phyloP scores from a whole-genome alignment of 2,888 invertebrate species.

The Nezara viridula region DNA sequence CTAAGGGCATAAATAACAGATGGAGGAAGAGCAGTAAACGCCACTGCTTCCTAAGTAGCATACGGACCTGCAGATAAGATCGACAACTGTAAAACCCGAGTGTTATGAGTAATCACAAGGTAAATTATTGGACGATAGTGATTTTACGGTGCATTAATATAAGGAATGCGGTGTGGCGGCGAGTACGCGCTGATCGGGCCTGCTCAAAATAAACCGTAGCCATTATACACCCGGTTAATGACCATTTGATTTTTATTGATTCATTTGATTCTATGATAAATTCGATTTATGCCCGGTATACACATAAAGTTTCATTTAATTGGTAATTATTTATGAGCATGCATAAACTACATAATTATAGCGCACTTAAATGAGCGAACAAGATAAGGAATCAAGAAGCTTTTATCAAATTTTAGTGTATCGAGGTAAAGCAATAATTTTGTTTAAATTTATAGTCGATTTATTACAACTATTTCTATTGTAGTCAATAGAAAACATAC shows the following conservation, averaged over 20 bases:
- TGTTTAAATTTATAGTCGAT: background rate
- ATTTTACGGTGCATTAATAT: constrained; percentile 29
- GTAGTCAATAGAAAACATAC: too few relatives aligned
- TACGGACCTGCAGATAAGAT: background rate
- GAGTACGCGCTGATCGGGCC: background rate
- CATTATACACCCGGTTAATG: background rate
- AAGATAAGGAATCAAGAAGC: background rate
- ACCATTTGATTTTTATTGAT: background rate
- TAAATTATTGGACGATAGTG: background rate
- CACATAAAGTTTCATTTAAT: background rate
- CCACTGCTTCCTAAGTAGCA: constrained; percentile 9
- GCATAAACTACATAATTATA: background rate
- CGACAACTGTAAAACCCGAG: constrained; percentile 1
- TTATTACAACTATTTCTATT: background rate
- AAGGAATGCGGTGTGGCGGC: background rate
- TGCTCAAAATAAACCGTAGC: background rate
- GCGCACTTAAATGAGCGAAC: background rate
- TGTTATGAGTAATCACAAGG: background rate
- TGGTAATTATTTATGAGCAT: background rate
- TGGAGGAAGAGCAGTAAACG: background rate
- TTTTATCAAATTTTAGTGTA: background rate
- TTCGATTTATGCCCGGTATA: background rate
- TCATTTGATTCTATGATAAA: background rate
- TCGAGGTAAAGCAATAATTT: too few relatives aligned
- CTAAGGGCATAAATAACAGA: background rate